Percentiles rank a stretch among this genome's conserved stretches.
Evolutionary conservation across 2,113 vertebrate genomes (phyloP).

Genomic region (Pseudopipra pipra): DNA sequence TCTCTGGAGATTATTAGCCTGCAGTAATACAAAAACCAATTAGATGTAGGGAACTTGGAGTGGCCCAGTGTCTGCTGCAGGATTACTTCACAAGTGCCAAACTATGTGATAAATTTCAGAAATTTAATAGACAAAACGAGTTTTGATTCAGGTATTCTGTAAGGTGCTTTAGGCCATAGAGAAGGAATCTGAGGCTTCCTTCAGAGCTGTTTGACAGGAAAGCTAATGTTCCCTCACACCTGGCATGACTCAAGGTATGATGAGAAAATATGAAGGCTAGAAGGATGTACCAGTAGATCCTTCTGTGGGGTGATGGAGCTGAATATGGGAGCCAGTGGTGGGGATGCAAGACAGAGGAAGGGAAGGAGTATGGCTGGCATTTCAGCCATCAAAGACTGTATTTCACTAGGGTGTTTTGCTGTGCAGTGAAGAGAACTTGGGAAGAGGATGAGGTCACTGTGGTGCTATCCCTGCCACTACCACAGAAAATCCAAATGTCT

Average conservation of each 20-base stretch:
- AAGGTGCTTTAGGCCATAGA: not conserved
- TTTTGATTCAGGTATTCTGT: not conserved
- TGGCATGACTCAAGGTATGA: not conserved
- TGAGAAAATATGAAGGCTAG: not conserved
- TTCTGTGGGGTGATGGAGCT: not conserved
- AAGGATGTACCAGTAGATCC: not conserved
- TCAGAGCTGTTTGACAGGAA: not conserved
- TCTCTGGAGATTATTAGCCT: not conserved
- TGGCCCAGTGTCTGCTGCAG: not conserved
- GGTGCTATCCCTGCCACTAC: not conserved
- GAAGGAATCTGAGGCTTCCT: not conserved
- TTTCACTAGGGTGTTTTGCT: not conserved
- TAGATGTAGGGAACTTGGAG: not conserved
- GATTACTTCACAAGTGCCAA: not conserved
- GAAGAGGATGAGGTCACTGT: not conserved
- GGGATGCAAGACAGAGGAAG: not conserved
- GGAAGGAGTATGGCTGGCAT: not conserved
- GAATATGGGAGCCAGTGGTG: not conserved
- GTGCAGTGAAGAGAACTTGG: not conserved
- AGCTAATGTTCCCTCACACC: not conserved
- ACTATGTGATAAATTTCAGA: not conserved
- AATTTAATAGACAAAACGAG: not conserved
- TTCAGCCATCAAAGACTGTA: not conserved
- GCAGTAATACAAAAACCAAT: slow-evolving; percentile 14
- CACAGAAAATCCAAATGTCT: not conserved